phyloP scores from a whole-genome alignment of 2,797 vertebrate species.

The Peromyscus attwateri region DNA sequence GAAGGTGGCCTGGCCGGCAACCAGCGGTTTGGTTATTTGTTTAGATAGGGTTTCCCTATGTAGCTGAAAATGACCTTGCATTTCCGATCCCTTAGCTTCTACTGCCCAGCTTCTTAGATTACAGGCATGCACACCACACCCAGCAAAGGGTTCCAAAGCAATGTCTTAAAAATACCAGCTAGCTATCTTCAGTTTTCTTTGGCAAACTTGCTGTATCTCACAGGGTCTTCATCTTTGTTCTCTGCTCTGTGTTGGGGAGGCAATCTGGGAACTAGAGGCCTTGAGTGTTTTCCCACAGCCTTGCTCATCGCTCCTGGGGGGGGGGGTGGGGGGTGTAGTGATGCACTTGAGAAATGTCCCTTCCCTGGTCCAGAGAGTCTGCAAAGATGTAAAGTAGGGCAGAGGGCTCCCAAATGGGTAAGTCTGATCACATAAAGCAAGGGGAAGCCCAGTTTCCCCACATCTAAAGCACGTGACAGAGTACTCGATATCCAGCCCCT shows the following conservation, averaged over 20 bases:
- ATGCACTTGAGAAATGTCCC: constrained; percentile 67
- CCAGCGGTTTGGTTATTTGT: background rate
- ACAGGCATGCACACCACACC: background rate
- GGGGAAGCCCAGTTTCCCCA: constrained; percentile 70
- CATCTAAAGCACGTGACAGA: constrained; percentile 76
- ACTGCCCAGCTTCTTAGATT: background rate
- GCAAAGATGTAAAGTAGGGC: constrained; percentile 70
- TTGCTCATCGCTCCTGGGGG: constrained; percentile 60
- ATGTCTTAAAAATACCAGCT: background rate
- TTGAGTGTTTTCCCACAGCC: constrained; percentile 60
- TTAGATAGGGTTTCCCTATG: background rate
- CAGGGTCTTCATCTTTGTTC: background rate
- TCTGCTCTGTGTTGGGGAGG: background rate
- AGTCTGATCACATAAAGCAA: constrained; percentile 23
- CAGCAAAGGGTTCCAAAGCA: constrained; percentile 73
- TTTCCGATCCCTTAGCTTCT: background rate
- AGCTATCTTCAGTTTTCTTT: constrained; percentile 79
- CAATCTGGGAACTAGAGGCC: constrained; percentile 72
- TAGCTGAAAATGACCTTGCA: background rate
- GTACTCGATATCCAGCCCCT: constrained; percentile 63
- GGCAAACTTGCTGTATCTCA: constrained; percentile 75
- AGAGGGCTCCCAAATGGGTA: constrained; percentile 65
- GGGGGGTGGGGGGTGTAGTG: constrained; percentile 50
- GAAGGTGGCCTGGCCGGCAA: background rate
- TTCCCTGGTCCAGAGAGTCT: constrained; percentile 61